phyloP scores from a whole-genome alignment of 1,140 invertebrate species.

The Diuraphis noxia region DNA sequence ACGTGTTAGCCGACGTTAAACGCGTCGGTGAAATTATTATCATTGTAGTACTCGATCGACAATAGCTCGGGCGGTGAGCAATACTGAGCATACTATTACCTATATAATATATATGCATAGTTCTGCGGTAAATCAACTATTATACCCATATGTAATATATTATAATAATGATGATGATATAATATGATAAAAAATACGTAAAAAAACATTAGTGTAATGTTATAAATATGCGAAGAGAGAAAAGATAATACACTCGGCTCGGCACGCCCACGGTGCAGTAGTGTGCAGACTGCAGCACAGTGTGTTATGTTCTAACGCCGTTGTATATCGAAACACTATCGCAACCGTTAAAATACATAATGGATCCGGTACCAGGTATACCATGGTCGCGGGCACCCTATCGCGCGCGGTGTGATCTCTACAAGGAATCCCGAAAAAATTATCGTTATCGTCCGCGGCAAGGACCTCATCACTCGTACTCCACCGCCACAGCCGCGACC shows the following conservation, averaged over 20 bases:
- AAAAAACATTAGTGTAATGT: not conserved
- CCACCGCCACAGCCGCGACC: not conserved
- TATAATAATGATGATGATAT: not conserved
- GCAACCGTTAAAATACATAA: constrained; percentile 17
- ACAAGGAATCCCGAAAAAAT: constrained; percentile 8
- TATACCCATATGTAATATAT: not conserved
- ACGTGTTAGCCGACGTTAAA: too few relatives aligned
- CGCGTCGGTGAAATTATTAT: not conserved
- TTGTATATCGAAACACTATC: constrained; percentile 33
- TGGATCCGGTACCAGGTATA: constrained; percentile 37
- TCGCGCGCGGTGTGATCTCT: not conserved
- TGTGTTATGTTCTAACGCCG: constrained; percentile 8
- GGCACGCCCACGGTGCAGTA: not conserved
- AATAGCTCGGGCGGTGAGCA: not conserved
- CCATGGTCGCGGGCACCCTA: not conserved
- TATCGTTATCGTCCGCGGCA: not conserved
- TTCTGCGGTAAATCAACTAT: not conserved
- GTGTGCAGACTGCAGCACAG: not conserved
- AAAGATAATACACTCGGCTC: not conserved
- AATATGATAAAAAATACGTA: not conserved
- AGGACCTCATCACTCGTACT: not conserved
- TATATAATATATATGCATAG: too few relatives aligned
- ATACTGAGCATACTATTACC: too few relatives aligned
- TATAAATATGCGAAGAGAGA: not conserved
- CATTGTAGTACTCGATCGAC: not conserved